Conservation (phyloP, 2,888 invertebrate species). For the Deroplatys truncata region DNA sequence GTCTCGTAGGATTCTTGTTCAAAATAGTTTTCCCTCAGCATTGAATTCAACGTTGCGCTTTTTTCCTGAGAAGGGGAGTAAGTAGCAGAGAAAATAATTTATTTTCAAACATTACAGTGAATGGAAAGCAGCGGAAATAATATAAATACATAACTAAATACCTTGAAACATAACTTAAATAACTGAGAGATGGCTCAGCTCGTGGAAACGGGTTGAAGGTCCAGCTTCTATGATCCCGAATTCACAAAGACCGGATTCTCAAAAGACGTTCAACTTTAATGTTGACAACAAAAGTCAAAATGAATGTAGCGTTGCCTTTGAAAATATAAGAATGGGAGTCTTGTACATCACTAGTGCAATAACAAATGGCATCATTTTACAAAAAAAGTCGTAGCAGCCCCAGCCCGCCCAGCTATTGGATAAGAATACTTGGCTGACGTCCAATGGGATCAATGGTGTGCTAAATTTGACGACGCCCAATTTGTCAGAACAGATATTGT, state of each 20-base stretch:
- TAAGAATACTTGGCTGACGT: constrained; percentile 16
- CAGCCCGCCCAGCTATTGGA: not conserved
- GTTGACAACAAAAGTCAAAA: not conserved
- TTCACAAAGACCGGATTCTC: not conserved
- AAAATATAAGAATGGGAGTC: not conserved
- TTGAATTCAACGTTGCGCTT: too few species aligned
- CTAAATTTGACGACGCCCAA: constrained; percentile 23
- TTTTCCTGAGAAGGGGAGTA: too few species aligned
- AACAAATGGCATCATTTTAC: constrained; percentile 1
- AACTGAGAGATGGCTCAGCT: too few species aligned
- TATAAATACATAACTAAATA: too few species aligned
- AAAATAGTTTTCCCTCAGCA: too few species aligned
- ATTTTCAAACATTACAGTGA: too few species aligned
- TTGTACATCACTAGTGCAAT: not conserved
- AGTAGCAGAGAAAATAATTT: too few species aligned
- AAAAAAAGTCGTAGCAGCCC: not conserved
- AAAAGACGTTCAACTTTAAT: not conserved
- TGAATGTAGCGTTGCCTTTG: not conserved
- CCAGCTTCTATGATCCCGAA: too few species aligned
- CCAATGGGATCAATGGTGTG: constrained; percentile 26
- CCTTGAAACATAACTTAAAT: too few species aligned
- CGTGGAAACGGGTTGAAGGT: too few species aligned
- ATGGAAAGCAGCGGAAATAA: too few species aligned
- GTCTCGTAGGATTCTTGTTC: too few species aligned
- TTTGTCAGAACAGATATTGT: constrained; percentile 16